Base-by-base conservation (phyloP, 2,888 invertebrate species). In the Drosophila trichaetosa region DNA sequence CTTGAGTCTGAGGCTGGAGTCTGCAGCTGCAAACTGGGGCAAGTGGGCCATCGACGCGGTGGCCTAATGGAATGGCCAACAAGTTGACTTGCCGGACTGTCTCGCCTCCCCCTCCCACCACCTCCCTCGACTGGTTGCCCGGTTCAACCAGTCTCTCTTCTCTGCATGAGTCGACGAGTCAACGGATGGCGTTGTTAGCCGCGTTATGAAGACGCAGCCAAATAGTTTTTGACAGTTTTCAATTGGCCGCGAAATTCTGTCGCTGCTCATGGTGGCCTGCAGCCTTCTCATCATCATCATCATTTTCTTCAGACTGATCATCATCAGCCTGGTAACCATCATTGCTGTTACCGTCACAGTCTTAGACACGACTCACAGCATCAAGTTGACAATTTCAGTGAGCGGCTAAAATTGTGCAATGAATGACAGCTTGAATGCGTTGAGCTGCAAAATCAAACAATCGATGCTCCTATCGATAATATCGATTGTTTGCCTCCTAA, bases 151-250 rank as follows among this genome's bases (percentile, higher is more conserved):
- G 82, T 80, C 71, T 48, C 2, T 18, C 46, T 24, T 46, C 46
- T 24, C 42, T 24, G 49, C 38, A 18, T 7, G 4, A 42, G 33
- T 29, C 58, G n/a, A 51, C 53, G 51, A 54, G 82, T 59, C 24
- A 46, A 24, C 46, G 46, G 24, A 24, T 46, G 4, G 46, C 59
- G 82, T 80, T 61, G 73, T 82, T 63, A 69, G 73, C 64, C 69
- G 62, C 70, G 87, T 80, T 87, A 87, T 86, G 82, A 88, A 86
- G 86, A 88, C 80, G 88, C 83, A 80, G 80, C 80, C 74, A 80
- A 87, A 85, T 86, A 65, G 74, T 82, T 85, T 86, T 78, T 87
- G 82, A 86, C 88, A 87, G 88, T 76, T 80, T 76, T 42, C 85
- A 82, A 85, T 81, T 84, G 82, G 74, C 77, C 71, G 74, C 72